These are phyloP conservation scores for Redunca redunca DNA, from an alignment of 2,113 vertebrate species.

Conservation along the genomic window DNA sequence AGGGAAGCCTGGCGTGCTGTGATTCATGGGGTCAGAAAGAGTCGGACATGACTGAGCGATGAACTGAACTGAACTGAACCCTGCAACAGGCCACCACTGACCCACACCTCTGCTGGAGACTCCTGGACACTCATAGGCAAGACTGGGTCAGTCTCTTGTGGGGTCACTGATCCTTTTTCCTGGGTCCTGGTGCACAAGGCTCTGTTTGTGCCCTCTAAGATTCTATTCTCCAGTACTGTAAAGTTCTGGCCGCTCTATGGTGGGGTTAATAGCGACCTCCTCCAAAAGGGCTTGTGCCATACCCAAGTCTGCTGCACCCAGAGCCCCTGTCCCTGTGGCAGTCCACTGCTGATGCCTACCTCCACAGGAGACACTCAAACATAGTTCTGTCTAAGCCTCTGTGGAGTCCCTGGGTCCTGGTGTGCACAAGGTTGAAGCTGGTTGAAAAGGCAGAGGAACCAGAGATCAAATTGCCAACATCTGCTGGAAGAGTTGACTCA, in stretches of 20 bases:
- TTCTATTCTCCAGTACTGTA: not conserved
- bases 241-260: not conserved
- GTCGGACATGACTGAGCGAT: too few relatives aligned
- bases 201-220: not conserved
- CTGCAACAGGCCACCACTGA: too few relatives aligned
- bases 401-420: not conserved
- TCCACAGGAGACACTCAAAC: not conserved
- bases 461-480: not conserved
- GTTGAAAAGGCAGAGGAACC: not conserved
- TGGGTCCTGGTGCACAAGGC: too few relatives aligned
- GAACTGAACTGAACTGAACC: too few relatives aligned
- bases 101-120: too few relatives aligned
- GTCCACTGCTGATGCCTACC: fast-evolving
- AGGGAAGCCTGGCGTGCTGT: too few relatives aligned
- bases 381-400: not conserved
- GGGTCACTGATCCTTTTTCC: not conserved
- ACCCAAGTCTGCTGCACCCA: not conserved
- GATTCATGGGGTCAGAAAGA: too few relatives aligned
- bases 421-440: not conserved
- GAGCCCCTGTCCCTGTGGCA: not conserved
- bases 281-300: not conserved
- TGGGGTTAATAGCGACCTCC: not conserved
- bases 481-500: not conserved
- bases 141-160: not conserved
- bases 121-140: not conserved